These are phyloP conservation scores for Vultur gryphus DNA, from an alignment of 2,797 vertebrate genomes.

Conservation along the genomic window DNA sequence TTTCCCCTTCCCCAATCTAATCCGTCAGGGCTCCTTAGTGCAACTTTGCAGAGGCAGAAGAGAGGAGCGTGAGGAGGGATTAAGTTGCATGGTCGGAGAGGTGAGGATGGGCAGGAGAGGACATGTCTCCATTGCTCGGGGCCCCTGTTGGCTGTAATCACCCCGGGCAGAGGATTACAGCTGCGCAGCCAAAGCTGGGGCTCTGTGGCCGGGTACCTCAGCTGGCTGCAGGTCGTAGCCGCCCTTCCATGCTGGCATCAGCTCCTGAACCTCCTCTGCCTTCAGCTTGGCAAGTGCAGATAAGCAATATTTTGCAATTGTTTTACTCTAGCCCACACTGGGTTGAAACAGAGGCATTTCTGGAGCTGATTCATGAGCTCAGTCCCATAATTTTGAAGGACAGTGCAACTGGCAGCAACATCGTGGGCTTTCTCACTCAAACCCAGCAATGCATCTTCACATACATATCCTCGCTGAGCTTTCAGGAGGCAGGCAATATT, in stretches of 20 bases:
- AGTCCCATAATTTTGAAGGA: not conserved
- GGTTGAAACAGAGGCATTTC: not conserved
- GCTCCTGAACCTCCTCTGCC: not conserved
- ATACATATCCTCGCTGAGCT: rapidly evolving
- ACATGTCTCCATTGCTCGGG: not conserved
- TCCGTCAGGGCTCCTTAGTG: not conserved
- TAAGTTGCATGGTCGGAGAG: rapidly evolving
- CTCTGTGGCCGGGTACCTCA: not conserved
- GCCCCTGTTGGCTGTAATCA: rapidly evolving
- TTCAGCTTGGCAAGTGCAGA: not conserved
- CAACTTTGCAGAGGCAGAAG: not conserved
- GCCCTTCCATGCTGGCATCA: rapidly evolving
- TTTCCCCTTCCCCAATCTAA: not conserved
- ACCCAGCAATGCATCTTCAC: not conserved
- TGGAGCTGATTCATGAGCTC: not conserved
- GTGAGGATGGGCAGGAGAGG: not conserved
- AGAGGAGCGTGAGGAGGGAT: not conserved
- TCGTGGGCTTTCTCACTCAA: not conserved
- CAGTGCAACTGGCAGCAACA: not conserved
- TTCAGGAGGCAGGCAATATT: not conserved
- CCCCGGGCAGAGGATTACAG: not conserved
- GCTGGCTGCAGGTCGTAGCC: not conserved
- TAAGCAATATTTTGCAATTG: not conserved
- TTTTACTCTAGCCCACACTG: not conserved
- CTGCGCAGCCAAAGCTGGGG: not conserved